Evolutionary conservation across 1,140 invertebrate genomes (phyloP).

Genomic region (Nephotettix cincticeps): DNA sequence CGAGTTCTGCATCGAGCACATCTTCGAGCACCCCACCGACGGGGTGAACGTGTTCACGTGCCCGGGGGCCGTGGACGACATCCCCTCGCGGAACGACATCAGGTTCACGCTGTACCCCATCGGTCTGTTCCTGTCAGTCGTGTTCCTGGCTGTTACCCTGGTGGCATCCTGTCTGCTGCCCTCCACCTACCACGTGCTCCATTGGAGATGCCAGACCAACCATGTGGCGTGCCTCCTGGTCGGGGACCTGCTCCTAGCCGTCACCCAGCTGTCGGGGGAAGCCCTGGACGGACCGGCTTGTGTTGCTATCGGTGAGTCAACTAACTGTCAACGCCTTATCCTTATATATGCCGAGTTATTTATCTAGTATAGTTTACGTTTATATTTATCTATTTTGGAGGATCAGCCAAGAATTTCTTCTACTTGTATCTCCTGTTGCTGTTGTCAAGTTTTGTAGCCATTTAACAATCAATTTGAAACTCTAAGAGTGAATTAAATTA

Average conservation of each 20-base stretch:
- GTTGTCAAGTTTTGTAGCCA: no score
- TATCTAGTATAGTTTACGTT: no score
- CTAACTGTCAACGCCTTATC: no score
- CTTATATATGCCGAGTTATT: no score
- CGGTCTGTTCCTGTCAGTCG: slow-evolving; percentile 71
- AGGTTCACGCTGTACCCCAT: slow-evolving; percentile 68
- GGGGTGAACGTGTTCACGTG: slow-evolving; percentile 63
- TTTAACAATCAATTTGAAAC: no score
- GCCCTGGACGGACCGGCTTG: slow-evolving; percentile 58
- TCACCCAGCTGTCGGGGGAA: slow-evolving; percentile 63
- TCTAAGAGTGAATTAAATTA: no score
- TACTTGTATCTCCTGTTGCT: no score
- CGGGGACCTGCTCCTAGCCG: slow-evolving; percentile 72
- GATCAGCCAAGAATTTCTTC: no score
- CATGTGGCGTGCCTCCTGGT: slow-evolving; percentile 77
- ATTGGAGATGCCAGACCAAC: slow-evolving; percentile 82
- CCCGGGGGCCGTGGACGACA: slow-evolving; percentile 42
- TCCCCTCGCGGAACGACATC: slow-evolving; percentile 52
- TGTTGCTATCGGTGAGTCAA: slow-evolving; percentile 63
- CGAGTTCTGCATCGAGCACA: slow-evolving; percentile 62
- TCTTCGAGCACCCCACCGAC: slow-evolving; percentile 51
- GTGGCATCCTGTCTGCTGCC: slow-evolving; percentile 72
- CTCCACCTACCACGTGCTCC: slow-evolving; percentile 76
- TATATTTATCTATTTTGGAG: no score
- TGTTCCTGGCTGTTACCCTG: slow-evolving; percentile 74